phyloP scores from a whole-genome alignment of 2,888 invertebrate genomes.

The Xanthorhoe designata region DNA sequence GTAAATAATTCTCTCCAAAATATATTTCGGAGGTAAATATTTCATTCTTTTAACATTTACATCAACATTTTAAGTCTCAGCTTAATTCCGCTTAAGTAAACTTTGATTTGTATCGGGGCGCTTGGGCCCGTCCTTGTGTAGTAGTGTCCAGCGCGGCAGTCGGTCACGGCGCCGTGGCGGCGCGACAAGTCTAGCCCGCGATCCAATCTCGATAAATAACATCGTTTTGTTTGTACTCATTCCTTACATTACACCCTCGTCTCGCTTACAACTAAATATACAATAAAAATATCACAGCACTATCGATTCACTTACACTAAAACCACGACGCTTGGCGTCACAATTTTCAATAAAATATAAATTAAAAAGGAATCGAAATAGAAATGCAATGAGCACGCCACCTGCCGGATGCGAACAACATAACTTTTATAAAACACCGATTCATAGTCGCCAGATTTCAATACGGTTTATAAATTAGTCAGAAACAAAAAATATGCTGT shows the following conservation, averaged over 20 bases:
- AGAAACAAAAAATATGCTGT: conserved; percentile 27
- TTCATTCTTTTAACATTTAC: conserved; percentile 68
- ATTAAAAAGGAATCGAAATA: conserved; percentile 79
- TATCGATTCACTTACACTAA: conserved; percentile 84
- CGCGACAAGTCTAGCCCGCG: conserved; percentile 7
- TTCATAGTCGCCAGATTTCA: conserved; percentile 12
- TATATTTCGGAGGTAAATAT: conserved; percentile 81
- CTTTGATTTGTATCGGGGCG: conserved; percentile 53
- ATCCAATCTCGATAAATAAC: conserved; percentile 61
- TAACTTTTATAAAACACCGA: conserved; percentile 25
- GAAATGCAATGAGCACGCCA: conserved; percentile 70
- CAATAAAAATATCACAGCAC: conserved; percentile 85
- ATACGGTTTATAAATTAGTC: conserved; percentile 10
- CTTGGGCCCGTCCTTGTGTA: conserved; percentile 39
- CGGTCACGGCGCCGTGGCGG: conserved; percentile 26
- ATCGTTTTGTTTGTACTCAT: conserved; percentile 78
- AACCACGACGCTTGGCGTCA: conserved; percentile 75
- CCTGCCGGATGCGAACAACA: conserved; percentile 50
- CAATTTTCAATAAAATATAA: conserved; percentile 61
- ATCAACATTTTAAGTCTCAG: conserved; percentile 66
- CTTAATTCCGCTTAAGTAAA: conserved; percentile 60
- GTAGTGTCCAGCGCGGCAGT: conserved; percentile 29
- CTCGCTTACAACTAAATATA: conserved; percentile 80
- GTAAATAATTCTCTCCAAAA: conserved; percentile 85
- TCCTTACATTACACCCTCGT: conserved; percentile 72